A percentile compares a stretch with the other conserved stretches of the same genome.
These are phyloP conservation scores for Cinclus mexicanus DNA, from an alignment of 2,113 vertebrate genomes.

Conservation along the genomic window DNA sequence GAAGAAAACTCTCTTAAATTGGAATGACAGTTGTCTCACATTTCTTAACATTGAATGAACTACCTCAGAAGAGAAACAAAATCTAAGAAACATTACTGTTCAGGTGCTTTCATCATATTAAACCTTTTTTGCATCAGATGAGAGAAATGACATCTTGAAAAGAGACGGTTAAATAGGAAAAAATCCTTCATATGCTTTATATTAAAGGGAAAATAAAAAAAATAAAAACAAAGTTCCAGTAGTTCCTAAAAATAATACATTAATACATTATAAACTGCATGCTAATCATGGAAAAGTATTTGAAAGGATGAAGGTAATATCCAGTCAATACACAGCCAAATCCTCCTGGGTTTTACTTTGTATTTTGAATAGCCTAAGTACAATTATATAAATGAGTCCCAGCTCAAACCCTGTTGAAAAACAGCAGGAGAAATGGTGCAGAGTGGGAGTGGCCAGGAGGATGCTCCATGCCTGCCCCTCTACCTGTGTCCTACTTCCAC, in stretches of 20 bases:
- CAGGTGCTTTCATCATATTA: not conserved
- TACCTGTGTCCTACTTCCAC: not conserved
- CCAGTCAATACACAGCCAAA: not conserved
- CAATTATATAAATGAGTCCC: not conserved
- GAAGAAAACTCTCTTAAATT: not conserved
- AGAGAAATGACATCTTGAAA: not conserved
- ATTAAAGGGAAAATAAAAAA: not conserved
- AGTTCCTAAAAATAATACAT: not conserved
- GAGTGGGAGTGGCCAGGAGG: not conserved
- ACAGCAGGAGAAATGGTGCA: not conserved
- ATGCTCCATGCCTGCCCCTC: not conserved
- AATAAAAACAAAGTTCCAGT: not conserved
- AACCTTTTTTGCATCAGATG: not conserved
- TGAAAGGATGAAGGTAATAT: not conserved
- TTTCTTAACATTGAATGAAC: not conserved
- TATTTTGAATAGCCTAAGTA: not conserved
- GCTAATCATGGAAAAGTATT: not conserved
- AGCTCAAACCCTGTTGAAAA: not conserved
- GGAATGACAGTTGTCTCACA: not conserved
- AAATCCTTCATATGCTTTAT: not conserved
- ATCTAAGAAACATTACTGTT: not conserved
- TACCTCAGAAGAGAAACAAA: not conserved
- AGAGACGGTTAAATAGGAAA: not conserved
- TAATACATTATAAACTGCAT: not conserved
- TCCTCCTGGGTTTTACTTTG: not conserved